Evolutionary conservation across 1,140 invertebrate genomes (phyloP).

Genomic region (Panagrolaimus sp.): DNA sequence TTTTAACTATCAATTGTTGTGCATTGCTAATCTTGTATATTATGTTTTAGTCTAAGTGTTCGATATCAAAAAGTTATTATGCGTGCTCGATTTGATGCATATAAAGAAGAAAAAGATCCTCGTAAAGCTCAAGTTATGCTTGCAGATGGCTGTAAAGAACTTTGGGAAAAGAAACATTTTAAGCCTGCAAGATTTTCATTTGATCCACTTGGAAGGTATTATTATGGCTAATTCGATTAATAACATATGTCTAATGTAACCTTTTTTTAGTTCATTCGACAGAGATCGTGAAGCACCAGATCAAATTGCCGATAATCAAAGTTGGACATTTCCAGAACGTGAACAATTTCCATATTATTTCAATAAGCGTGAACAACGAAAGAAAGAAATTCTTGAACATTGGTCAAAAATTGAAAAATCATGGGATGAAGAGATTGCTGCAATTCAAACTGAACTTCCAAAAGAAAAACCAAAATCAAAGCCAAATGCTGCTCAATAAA

Average conservation of each 20-base stretch:
- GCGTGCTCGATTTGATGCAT: slow-evolving; percentile 77
- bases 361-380: slow-evolving; percentile 76
- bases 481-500: too few relatives aligned
- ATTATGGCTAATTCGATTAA: neutral
- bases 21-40: slow-evolving; percentile 25
- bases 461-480: slow-evolving; percentile 25
- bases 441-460: slow-evolving; percentile 49
- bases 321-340: slow-evolving; percentile 48
- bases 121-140: slow-evolving; percentile 70
- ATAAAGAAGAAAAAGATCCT: slow-evolving; percentile 71
- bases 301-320: slow-evolving; percentile 40
- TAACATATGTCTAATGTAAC: too few relatives aligned
- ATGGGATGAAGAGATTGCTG: slow-evolving; percentile 54
- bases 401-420: slow-evolving; percentile 71
- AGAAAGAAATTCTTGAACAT: slow-evolving; percentile 77
- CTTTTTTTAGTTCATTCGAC: slow-evolving; percentile 28
- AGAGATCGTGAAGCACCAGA: slow-evolving; percentile 49
- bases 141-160: slow-evolving; percentile 71
- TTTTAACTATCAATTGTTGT: neutral
- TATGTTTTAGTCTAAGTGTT: slow-evolving; percentile 66
- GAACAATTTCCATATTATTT: slow-evolving; percentile 87
- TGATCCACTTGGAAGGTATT: slow-evolving; percentile 4
- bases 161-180: slow-evolving; percentile 67
- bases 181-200: slow-evolving; percentile 61
- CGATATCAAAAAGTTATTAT: slow-evolving; percentile 73